Conservation (phyloP, 2,888 invertebrate species). For the Cyclophora albipunctata region DNA sequence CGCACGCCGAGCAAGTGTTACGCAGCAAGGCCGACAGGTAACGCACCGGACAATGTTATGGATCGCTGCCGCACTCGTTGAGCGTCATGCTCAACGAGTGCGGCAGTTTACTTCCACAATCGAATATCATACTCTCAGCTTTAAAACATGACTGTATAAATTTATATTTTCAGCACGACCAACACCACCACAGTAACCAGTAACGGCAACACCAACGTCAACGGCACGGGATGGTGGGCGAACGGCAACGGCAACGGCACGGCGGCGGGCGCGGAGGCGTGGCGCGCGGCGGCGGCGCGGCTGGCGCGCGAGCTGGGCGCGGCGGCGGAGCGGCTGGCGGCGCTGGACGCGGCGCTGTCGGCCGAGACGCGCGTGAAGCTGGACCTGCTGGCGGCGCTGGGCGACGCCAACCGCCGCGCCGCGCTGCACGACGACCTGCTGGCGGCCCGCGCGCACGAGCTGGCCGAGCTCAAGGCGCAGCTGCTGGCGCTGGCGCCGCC, state of each 20-base stretch:
- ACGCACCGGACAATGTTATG: conserved; percentile 7
- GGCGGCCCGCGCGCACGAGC: conserved; percentile 72
- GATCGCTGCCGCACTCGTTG: too few relatives aligned
- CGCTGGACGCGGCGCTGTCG: conserved; percentile 94
- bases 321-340: conserved; percentile 82
- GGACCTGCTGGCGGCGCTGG: conserved; percentile 97
- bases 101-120: too few relatives aligned
- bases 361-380: conserved; percentile 98
- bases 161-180: too few relatives aligned
- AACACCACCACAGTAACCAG: too few relatives aligned
- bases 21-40: conserved; percentile 34
- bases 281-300: conserved; percentile 35
- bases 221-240: too few relatives aligned
- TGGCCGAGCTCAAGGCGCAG: conserved; percentile 94
- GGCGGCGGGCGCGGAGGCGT: neutral
- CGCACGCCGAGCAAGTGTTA: conserved; percentile 83
- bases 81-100: too few relatives aligned
- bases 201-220: too few relatives aligned
- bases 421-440: too few relatives aligned
- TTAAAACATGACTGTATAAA: too few relatives aligned
- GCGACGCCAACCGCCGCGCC: conserved; percentile 86
- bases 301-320: conserved; percentile 72
- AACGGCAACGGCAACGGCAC: too few relatives aligned
- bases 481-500: conserved; percentile 93
- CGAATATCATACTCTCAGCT: too few relatives aligned